A percentile compares a stretch with the other conserved stretches of the same genome.
phyloP scores from a whole-genome alignment of 2,888 invertebrate genomes.

The Pantelozetes paolii region DNA sequence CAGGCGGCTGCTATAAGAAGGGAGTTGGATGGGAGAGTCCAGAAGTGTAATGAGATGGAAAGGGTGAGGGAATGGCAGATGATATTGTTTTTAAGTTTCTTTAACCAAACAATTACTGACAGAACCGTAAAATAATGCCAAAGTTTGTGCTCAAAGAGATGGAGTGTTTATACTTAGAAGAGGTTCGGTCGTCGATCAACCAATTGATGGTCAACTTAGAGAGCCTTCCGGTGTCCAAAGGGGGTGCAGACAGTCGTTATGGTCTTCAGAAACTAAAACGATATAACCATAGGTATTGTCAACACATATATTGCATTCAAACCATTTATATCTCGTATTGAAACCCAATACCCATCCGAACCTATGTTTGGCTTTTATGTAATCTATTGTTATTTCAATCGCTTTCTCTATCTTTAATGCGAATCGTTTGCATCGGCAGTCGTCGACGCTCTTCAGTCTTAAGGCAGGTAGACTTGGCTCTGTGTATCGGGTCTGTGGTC shows the following conservation, averaged over 20 bases:
- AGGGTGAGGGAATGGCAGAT: conserved; percentile 60
- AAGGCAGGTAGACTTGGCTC: conserved; percentile 54
- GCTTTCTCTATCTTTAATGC: conserved; percentile 39
- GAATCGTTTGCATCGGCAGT: conserved; percentile 48
- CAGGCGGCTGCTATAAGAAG: conserved; percentile 98
- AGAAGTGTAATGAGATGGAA: conserved; percentile 94
- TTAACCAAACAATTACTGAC: conserved; percentile 44
- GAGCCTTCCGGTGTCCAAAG: conserved; percentile 96
- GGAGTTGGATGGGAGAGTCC: conserved; percentile 96
- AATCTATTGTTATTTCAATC: conserved; percentile 5
- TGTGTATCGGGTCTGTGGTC: conserved; percentile 32
- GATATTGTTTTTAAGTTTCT: not conserved
- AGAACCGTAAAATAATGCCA: conserved; percentile 96
- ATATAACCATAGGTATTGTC: conserved; percentile 85
- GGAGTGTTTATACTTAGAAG: conserved; percentile 98
- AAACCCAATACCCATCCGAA: not conserved
- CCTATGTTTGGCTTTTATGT: not conserved
- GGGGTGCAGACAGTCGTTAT: conserved; percentile 94
- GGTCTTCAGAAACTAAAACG: conserved; percentile 96
- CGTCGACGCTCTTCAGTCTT: conserved; percentile 55
- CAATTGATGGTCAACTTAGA: conserved; percentile 97
- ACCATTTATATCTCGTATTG: not conserved
- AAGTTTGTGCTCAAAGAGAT: conserved; percentile 99
- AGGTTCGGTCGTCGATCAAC: conserved; percentile 94
- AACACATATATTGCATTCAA: not conserved